These are phyloP conservation scores for Lagopus muta DNA, from an alignment of 2,113 vertebrate species.

Conservation along the genomic window DNA sequence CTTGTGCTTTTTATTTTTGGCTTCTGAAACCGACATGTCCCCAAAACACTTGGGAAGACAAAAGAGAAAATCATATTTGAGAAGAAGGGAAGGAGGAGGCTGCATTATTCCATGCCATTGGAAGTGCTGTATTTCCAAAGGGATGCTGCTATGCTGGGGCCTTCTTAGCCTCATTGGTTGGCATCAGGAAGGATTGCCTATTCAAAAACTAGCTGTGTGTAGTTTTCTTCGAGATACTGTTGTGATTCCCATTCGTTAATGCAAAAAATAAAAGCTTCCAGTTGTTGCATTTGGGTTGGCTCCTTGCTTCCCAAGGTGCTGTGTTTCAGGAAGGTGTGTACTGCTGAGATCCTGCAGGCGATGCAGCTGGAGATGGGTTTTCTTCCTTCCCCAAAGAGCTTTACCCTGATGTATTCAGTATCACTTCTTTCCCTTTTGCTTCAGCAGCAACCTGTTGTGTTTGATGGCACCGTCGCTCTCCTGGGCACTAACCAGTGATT, in stretches of 20 bases:
- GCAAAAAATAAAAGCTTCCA: constrained; percentile 4
- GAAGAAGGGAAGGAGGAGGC: neutral
- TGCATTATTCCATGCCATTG: neutral
- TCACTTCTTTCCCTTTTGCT: neutral
- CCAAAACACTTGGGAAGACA: constrained; percentile 25
- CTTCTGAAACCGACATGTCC: constrained; percentile 6
- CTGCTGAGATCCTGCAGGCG: neutral
- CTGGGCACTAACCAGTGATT: neutral
- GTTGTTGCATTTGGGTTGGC: neutral
- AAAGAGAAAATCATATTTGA: constrained; percentile 26
- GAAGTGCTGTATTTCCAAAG: neutral
- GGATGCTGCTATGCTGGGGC: rapidly evolving
- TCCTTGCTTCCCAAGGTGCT: constrained; percentile 14
- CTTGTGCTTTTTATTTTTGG: constrained; percentile 35
- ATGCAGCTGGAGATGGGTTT: neutral
- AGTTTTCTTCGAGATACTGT: constrained; percentile 5
- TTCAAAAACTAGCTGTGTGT: neutral
- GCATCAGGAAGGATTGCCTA: constrained; percentile 23
- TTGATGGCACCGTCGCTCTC: neutral
- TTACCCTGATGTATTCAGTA: neutral
- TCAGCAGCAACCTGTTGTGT: neutral
- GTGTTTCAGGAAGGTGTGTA: neutral
- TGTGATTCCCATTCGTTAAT: neutral
- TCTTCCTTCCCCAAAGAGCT: neutral
- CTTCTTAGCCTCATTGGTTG: constrained; percentile 26